Evolutionary conservation across 2,113 vertebrate genomes (phyloP).

Genomic region (Pungitius pungitius): DNA sequence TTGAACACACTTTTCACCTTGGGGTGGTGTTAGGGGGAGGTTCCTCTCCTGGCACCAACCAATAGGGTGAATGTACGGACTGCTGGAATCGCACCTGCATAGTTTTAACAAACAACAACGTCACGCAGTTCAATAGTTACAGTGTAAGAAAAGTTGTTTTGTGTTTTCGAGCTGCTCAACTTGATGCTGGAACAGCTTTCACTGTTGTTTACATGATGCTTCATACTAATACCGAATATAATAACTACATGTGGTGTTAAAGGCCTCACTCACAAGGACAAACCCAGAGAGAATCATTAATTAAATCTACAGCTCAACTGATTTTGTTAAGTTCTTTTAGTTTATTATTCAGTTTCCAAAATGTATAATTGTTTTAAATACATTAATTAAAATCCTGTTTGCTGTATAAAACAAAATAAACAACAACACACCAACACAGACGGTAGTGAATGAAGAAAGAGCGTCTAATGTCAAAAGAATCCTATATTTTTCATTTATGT

Average conservation of each 20-base stretch:
- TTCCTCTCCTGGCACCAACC: conserved; percentile 97
- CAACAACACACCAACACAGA: neutral
- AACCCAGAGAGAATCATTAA: neutral
- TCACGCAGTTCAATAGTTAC: neutral
- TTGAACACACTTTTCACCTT: conserved; percentile 83
- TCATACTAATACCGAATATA: neutral
- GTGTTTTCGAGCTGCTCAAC: neutral
- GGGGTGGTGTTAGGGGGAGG: conserved; percentile 94
- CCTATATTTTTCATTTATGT: neutral
- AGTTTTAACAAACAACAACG: conserved; percentile 26
- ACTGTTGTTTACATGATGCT: neutral
- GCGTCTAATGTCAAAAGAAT: neutral
- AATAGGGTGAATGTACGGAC: conserved; percentile 96
- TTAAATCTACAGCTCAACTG: neutral
- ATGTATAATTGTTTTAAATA: neutral
- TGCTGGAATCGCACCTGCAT: conserved; percentile 94
- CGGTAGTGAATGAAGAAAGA: neutral
- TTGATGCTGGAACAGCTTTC: neutral
- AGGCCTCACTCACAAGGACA: neutral
- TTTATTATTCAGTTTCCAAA: neutral
- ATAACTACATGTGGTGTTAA: neutral
- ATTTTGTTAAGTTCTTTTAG: neutral
- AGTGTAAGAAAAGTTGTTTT: neutral
- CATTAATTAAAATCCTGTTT: neutral
- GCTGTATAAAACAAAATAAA: neutral